Evolutionary conservation across 2,888 invertebrate genomes (phyloP).

Genomic region (Apamea anceps): DNA sequence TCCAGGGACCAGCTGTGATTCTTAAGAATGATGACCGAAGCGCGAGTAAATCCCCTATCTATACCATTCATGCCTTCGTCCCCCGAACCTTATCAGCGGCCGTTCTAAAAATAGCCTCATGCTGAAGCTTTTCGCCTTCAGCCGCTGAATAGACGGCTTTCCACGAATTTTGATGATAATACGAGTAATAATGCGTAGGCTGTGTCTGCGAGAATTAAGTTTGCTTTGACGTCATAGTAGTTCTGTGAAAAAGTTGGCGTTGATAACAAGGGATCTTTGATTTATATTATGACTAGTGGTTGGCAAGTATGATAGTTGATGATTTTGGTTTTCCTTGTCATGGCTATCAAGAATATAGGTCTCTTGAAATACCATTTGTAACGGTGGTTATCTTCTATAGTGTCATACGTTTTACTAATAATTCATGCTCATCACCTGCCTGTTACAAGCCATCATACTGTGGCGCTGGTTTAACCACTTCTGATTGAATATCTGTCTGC

Average conservation of each 20-base stretch:
- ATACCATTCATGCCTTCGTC: constrained; percentile 24
- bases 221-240: constrained; percentile 20
- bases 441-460: too few species aligned
- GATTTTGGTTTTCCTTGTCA: background rate
- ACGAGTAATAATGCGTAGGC: constrained; percentile 6
- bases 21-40: constrained; percentile 6
- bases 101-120: constrained; percentile 45
- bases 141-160: background rate
- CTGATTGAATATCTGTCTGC: too few species aligned
- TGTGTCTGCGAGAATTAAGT: background rate
- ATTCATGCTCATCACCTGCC: background rate
- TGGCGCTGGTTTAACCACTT: too few species aligned
- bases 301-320: background rate
- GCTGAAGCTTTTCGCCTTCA: constrained; percentile 11
- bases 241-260: background rate
- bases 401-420: too few species aligned
- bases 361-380: too few species aligned
- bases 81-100: constrained; percentile 30
- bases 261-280: background rate
- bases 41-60: constrained; percentile 29
- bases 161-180: constrained; percentile 17
- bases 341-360: too few species aligned
- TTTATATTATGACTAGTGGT: background rate
- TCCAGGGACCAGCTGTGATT: background rate
- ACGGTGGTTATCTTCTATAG: too few species aligned